These are phyloP conservation scores for Dynastes tityus DNA, from an alignment of 2,888 invertebrate genomes.

Conservation along the genomic window DNA sequence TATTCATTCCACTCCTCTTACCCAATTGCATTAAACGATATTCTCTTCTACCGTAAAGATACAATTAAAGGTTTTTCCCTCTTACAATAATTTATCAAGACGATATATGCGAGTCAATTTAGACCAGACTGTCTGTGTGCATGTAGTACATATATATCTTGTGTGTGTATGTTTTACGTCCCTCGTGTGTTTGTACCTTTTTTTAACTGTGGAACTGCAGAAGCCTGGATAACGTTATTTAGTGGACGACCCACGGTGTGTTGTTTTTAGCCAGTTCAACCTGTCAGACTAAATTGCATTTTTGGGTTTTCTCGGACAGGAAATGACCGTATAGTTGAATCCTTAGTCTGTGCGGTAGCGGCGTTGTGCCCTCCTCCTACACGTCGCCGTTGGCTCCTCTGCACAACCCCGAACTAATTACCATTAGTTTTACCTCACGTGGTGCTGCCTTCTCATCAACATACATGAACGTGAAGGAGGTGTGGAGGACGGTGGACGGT, in stretches of 20 bases:
- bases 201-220: slow-evolving; percentile 32
- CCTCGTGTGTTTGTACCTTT: slow-evolving; percentile 32
- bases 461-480: slow-evolving; percentile 1
- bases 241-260: slow-evolving; percentile 42
- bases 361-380: slow-evolving; percentile 50
- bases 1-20: not conserved
- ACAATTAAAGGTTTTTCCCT: slow-evolving; percentile 16
- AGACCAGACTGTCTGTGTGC: slow-evolving; percentile 27
- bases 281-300: slow-evolving; percentile 58
- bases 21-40: slow-evolving; percentile 13
- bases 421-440: slow-evolving; percentile 54
- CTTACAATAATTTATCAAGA: slow-evolving; percentile 20
- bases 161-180: slow-evolving; percentile 15
- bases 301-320: slow-evolving; percentile 58
- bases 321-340: slow-evolving; percentile 56
- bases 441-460: slow-evolving; percentile 15
- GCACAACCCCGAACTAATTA: slow-evolving; percentile 54
- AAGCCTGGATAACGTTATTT: slow-evolving; percentile 43
- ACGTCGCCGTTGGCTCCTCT: slow-evolving; percentile 46
- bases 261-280: slow-evolving; percentile 53
- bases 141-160: not conserved
- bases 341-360: slow-evolving; percentile 50
- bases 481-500: not conserved
- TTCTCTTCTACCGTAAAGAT: slow-evolving; percentile 16
- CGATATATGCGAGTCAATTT: slow-evolving; percentile 28